Percentiles rank a stretch among this genome's conserved stretches.
Evolutionary conservation across 2,797 vertebrate genomes (phyloP).

Genomic region (Sandelia bainsii): DNA sequence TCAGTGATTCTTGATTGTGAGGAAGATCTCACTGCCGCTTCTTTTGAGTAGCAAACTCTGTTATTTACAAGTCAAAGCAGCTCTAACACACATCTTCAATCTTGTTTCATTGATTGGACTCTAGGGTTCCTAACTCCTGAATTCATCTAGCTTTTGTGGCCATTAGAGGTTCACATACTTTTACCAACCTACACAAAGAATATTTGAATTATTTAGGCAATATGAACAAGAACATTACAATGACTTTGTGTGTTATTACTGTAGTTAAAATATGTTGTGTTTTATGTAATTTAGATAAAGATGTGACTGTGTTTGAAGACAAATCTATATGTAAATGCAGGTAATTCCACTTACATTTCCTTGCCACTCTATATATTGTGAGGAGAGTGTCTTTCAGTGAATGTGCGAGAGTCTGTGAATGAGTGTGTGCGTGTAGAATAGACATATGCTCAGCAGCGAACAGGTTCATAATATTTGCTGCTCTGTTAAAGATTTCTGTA

Average conservation of each 20-base stretch:
- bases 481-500: conserved; percentile 69
- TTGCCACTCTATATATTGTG: conserved; percentile 26
- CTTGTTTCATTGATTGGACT: neutral
- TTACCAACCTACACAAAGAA: neutral
- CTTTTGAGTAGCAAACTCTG: neutral
- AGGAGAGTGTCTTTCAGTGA: conserved; percentile 33
- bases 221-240: neutral
- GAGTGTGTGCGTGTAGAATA: conserved; percentile 37
- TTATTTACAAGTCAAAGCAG: neutral
- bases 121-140: neutral
- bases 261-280: neutral
- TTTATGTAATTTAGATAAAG: neutral
- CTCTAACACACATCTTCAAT: neutral
- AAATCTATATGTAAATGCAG: neutral
- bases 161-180: neutral
- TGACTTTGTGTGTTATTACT: neutral
- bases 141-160: neutral
- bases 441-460: conserved; percentile 40
- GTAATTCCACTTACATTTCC: neutral
- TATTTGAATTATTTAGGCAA: neutral
- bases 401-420: conserved; percentile 18
- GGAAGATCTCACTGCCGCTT: no score
- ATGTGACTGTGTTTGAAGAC: neutral
- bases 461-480: conserved; percentile 56
- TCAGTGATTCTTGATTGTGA: no score